phyloP scores from a whole-genome alignment of 2,797 vertebrate species.

The Esox masquinongy region DNA sequence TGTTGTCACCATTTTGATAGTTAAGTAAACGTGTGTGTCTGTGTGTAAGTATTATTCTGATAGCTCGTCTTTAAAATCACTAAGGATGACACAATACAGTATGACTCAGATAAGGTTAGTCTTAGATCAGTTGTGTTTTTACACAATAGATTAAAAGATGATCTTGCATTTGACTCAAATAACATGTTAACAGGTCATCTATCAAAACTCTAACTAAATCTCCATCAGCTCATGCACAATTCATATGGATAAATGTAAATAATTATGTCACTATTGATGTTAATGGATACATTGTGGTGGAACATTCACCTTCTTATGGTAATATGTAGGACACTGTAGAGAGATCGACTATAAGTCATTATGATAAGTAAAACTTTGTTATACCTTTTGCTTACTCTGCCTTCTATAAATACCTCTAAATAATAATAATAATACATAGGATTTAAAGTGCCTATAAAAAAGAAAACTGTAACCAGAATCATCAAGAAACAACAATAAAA shows the following conservation, averaged over 20 bases:
- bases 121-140: not conserved
- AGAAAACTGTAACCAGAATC: not conserved
- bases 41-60: not conserved
- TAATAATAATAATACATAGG: not conserved
- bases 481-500: not conserved
- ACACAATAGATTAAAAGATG: not conserved
- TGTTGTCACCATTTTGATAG: too few relatives aligned
- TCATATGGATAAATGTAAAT: constrained; percentile 45
- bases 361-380: constrained; percentile 11
- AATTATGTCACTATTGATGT: constrained; percentile 42
- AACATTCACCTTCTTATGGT: constrained; percentile 20
- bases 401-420: constrained; percentile 12
- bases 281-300: constrained; percentile 2
- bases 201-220: constrained; percentile 35
- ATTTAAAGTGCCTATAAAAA: not conserved
- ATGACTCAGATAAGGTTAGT: not conserved
- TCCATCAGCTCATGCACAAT: constrained; percentile 36
- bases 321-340: not conserved
- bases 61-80: not conserved
- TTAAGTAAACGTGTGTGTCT: not conserved
- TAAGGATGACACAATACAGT: not conserved
- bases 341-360: not conserved
- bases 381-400: not conserved
- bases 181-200: not conserved
- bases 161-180: not conserved